Evolutionary conservation across 2,797 vertebrate genomes (phyloP).

Genomic region (Masticophis lateralis): DNA sequence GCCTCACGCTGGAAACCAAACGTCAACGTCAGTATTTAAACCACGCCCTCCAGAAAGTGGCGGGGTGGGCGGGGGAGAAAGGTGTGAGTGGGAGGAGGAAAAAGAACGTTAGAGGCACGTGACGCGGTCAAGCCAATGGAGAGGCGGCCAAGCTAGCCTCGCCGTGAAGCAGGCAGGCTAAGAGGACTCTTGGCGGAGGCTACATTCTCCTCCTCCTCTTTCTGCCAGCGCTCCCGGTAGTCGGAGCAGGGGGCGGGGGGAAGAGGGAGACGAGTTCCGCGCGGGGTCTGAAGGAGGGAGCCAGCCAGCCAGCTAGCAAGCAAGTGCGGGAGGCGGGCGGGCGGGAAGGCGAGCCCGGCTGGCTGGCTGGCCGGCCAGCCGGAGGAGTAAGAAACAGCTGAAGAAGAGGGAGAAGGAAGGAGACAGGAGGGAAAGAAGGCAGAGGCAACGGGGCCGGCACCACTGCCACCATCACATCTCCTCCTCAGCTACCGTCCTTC

Average conservation of each 20-base stretch:
- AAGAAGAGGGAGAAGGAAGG: background rate
- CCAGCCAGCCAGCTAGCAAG: background rate
- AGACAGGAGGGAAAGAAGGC: background rate
- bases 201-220: background rate
- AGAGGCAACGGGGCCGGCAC: slow-evolving; percentile 18
- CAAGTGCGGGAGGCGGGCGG: background rate
- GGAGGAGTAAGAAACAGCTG: background rate
- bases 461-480: slow-evolving; percentile 22
- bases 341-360: background rate
- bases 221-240: background rate
- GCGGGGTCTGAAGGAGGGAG: slow-evolving; percentile 4
- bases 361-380: slow-evolving; percentile 4
- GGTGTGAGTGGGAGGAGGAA: accelerated
- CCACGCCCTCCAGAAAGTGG: accelerated
- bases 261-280: slow-evolving; percentile 3
- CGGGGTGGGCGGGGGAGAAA: accelerated
- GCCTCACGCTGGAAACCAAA: background rate
- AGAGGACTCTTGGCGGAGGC: background rate
- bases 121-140: slow-evolving; percentile 49
- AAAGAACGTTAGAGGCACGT: slow-evolving; percentile 24
- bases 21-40: background rate
- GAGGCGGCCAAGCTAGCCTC: background rate
- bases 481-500: slow-evolving; percentile 13
- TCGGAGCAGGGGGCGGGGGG: slow-evolving; percentile 4
- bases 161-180: slow-evolving; percentile 27